These are phyloP conservation scores for Xestia ashworthii DNA, from an alignment of 2,888 invertebrate genomes.

Conservation along the genomic window DNA sequence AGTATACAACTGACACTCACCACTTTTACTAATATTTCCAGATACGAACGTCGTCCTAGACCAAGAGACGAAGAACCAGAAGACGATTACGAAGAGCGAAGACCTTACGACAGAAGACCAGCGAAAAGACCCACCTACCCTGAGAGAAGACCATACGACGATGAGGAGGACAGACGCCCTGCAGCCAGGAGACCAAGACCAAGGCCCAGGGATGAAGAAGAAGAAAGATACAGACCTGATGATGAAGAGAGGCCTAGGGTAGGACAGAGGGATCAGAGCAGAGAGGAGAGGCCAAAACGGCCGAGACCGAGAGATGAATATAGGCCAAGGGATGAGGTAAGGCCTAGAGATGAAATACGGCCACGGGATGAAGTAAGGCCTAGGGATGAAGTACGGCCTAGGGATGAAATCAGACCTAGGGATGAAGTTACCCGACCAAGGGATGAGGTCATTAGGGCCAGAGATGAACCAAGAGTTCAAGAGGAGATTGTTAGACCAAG, in stretches of 20 bases:
- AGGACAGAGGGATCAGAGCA: constrained; percentile 62
- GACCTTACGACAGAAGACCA: constrained; percentile 83
- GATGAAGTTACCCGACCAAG: constrained; percentile 53
- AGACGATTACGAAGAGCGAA: constrained; percentile 83
- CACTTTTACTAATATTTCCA: constrained; percentile 66
- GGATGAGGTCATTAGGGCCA: constrained; percentile 66
- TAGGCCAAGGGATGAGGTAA: constrained; percentile 64
- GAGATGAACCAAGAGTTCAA: constrained; percentile 62
- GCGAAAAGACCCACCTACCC: constrained; percentile 71
- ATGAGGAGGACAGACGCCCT: constrained; percentile 81
- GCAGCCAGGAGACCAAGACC: constrained; percentile 75
- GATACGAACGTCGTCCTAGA: constrained; percentile 87
- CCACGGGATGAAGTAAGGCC: constrained; percentile 54
- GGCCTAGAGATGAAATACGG: constrained; percentile 61
- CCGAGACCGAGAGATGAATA: constrained; percentile 68
- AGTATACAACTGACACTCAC: background rate
- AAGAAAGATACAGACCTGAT: constrained; percentile 74
- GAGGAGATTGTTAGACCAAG: constrained; percentile 67
- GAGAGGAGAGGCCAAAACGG: constrained; percentile 60
- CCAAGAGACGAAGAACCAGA: constrained; percentile 83
- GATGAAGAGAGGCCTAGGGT: constrained; percentile 71
- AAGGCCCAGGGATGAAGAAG: constrained; percentile 82
- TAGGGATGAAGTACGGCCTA: constrained; percentile 62
- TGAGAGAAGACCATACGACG: constrained; percentile 80
- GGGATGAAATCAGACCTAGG: constrained; percentile 35